A percentile compares a stretch with the other conserved stretches of the same genome.
Evolutionary conservation across 2,888 invertebrate species (phyloP).

Genomic region (Drosophila borborema): DNA sequence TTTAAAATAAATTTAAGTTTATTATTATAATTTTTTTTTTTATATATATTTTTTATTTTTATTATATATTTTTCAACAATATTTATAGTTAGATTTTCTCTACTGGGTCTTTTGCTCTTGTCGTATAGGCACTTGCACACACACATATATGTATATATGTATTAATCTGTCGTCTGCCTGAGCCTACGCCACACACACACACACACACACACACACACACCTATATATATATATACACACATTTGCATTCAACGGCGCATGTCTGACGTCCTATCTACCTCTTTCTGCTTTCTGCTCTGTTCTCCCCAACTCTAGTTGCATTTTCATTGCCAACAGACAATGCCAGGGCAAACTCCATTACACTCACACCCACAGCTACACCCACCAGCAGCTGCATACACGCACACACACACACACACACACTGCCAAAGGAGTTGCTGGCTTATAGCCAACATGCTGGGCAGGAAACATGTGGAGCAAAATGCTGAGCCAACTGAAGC

Average conservation of each 20-base stretch:
- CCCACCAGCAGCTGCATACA: constrained; percentile 34
- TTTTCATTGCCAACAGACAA: constrained; percentile 82
- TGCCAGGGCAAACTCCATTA: constrained; percentile 73
- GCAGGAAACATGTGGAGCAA: constrained; percentile 40
- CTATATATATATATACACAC: not conserved
- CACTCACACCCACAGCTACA: constrained; percentile 22
- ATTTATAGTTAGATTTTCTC: not conserved
- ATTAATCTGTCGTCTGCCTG: constrained; percentile 17
- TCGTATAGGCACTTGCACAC: not conserved
- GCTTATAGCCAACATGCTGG: constrained; percentile 25
- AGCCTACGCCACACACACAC: constrained; percentile 27
- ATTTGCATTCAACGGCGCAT: constrained; percentile 57
- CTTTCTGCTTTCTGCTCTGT: not conserved
- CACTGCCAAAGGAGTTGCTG: constrained; percentile 11
- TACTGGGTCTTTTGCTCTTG: constrained; percentile 19
- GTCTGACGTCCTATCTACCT: constrained; percentile 45
- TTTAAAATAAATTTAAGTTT: no score
- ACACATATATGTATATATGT: not conserved
- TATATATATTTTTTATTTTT: not conserved
- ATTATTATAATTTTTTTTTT: not conserved
- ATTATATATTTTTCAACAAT: not conserved
- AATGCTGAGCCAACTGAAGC: constrained; percentile 73
- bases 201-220: constrained; percentile 2
- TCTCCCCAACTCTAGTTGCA: constrained; percentile 41
- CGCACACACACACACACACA: constrained; percentile 7